Base-by-base conservation (phyloP, 2,888 invertebrate species). In the Craniophora ligustri region DNA sequence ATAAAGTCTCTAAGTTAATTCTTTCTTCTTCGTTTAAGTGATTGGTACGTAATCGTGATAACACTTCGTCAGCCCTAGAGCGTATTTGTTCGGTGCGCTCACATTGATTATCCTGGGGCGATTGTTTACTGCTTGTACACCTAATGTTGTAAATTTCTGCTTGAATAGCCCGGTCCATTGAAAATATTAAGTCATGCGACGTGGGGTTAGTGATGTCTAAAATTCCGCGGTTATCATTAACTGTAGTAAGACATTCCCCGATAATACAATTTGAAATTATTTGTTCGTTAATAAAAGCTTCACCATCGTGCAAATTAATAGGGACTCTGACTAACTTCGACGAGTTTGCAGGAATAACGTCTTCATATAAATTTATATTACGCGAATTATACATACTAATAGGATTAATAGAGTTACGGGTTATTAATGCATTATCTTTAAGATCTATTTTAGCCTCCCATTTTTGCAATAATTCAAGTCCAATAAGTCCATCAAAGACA, bases 181-280 rank as follows among this genome's bases (percentile, higher is more conserved):
- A 46, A 8, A 46, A 36, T 14, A 46, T 18, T 7, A 46, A 5
- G 28, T 46, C 46, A 7, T 46, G 36, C 0, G 5, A 10, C 5
- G 36, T 28, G 1, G 35, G 14, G 8, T 46, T 46, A 7, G 16
- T 19, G 3, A 45, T 23, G 8, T 45, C 15, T 1, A 45, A 11
- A 6, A 8, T 34, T 13, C 44, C 44, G 4, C 44, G 44, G 8
- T 23, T 31, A 15, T 34, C 21, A 2, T 4, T n/a, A 5, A 44
- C 15, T 7, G 14, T 40, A 5, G 28, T 40, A n/a, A 39, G 1
- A 7, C 23, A 40, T 28, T 40, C 39, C 8, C 10, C 14, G 8
- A 34, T 15, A 10, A 30, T 18, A 4, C 30, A 41, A 13, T 30
- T 41, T 4, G 18, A 40, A n/a, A 40, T 14, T 4, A 11, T 8